Conservation (phyloP, 2,888 invertebrate species). For the Lepeophtheirus nordmannii region DNA sequence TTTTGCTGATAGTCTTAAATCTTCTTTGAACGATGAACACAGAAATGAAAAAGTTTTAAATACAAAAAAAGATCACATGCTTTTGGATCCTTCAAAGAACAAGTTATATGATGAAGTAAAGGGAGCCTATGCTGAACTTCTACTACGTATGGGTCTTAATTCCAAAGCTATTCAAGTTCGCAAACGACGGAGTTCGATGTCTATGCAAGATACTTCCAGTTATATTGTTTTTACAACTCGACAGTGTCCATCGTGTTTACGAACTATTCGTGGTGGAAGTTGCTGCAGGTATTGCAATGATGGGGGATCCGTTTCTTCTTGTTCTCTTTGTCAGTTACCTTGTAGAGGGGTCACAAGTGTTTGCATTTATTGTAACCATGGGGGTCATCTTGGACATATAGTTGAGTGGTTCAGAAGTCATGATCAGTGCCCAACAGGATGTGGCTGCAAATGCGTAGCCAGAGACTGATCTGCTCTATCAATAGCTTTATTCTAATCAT, state of each 20-base stretch:
- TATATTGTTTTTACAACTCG: not conserved
- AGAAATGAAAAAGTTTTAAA: not conserved
- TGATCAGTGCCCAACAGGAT: not conserved
- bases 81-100: not conserved
- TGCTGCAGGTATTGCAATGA: not conserved
- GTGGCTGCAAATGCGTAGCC: not conserved
- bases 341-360: not conserved
- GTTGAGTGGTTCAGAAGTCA: not conserved
- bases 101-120: not conserved
- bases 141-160: not conserved
- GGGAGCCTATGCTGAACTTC: not conserved
- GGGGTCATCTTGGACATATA: not conserved
- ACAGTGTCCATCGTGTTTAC: not conserved
- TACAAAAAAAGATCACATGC: not conserved
- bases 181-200: not conserved
- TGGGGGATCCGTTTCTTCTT: not conserved
- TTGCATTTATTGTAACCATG: not conserved
- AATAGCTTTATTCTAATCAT: not conserved
- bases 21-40: not conserved
- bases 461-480: not conserved
- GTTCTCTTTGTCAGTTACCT: not conserved
- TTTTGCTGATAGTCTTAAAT: slow-evolving; percentile 8
- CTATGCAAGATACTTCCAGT: not conserved
- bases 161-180: not conserved
- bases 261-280: not conserved